These are phyloP conservation scores for Ceratina calcarata DNA, from an alignment of 1,140 invertebrate genomes.

Conservation along the genomic window DNA sequence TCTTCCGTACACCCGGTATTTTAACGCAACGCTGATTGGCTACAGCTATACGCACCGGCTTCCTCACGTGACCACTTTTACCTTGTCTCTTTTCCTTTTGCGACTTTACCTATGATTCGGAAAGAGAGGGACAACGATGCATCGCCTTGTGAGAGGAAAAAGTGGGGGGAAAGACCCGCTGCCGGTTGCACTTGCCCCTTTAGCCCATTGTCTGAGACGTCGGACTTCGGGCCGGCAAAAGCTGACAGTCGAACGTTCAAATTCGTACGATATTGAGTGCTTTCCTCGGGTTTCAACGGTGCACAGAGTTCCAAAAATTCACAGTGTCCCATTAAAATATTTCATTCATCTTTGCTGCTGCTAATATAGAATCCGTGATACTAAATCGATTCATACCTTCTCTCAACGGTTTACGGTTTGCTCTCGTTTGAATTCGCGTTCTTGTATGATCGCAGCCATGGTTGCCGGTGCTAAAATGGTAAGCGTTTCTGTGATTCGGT, in stretches of 20 bases:
- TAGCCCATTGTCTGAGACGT: constrained; percentile 70
- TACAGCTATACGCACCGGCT: constrained; percentile 56
- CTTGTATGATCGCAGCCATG: constrained; percentile 60
- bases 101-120: neutral
- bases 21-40: constrained; percentile 52
- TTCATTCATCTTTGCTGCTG: no score
- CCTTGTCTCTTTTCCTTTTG: constrained; percentile 21
- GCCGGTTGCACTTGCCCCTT: constrained; percentile 74
- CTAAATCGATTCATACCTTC: neutral
- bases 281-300: neutral
- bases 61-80: constrained; percentile 63
- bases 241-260: constrained; percentile 25
- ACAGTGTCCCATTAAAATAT: constrained; percentile 5
- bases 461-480: constrained; percentile 73
- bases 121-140: constrained; percentile 44
- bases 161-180: constrained; percentile 49
- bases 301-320: neutral
- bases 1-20: constrained; percentile 61
- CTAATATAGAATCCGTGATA: no score
- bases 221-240: constrained; percentile 55
- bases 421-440: constrained; percentile 31
- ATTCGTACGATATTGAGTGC: constrained; percentile 3
- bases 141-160: constrained; percentile 8
- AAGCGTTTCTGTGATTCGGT: constrained; percentile 47
- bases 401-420: constrained; percentile 11